A percentile compares a stretch with the other conserved stretches of the same genome.
phyloP scores from a whole-genome alignment of 2,113 vertebrate genomes.

The Ondatra zibethicus region DNA sequence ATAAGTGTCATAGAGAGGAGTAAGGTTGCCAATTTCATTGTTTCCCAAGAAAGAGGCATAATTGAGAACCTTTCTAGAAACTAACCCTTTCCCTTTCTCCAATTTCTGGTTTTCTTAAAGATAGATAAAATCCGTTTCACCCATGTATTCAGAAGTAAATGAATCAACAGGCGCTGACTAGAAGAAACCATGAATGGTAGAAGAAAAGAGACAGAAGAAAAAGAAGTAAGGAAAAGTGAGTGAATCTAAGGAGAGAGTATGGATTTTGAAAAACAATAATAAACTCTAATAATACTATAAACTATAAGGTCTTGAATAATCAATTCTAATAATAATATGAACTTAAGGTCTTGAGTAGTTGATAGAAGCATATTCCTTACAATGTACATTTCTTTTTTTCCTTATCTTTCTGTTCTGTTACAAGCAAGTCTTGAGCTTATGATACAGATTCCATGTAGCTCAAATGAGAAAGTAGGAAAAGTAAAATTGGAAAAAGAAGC shows the following conservation, averaged over 20 bases:
- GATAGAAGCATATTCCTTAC: background rate
- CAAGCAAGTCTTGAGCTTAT: constrained; percentile 18
- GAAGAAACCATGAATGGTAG: background rate
- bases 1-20: constrained; percentile 34
- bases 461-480: constrained; percentile 15
- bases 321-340: background rate
- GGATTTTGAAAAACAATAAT: background rate
- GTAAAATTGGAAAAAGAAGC: background rate
- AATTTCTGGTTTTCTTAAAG: constrained; percentile 17
- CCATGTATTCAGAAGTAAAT: background rate
- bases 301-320: background rate
- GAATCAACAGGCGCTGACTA: background rate
- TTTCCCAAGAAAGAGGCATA: constrained; percentile 46
- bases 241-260: background rate
- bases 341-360: background rate
- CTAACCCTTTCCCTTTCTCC: background rate
- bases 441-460: background rate
- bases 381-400: background rate
- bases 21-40: constrained; percentile 45
- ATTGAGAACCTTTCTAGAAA: constrained; percentile 37
- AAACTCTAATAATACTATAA: background rate
- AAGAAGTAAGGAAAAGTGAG: background rate
- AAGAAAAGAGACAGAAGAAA: background rate
- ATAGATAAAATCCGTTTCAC: background rate
- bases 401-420: background rate